Conservation (phyloP, 2,113 vertebrate genomes). For the Atherinomorus stipes region DNA sequence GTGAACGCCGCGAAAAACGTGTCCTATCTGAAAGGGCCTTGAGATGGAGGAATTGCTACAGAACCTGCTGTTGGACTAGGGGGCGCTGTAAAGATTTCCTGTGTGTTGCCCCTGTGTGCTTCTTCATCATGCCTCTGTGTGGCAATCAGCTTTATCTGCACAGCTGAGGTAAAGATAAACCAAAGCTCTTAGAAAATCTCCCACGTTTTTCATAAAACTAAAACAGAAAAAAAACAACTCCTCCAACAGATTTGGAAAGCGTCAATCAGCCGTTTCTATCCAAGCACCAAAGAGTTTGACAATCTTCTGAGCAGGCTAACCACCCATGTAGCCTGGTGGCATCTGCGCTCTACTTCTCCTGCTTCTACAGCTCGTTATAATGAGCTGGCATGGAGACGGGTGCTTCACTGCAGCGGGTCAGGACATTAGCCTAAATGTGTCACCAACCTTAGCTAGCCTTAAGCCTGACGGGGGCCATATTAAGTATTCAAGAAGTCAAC, state of each 20-base stretch:
- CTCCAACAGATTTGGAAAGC: constrained; percentile 29
- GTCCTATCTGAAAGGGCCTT: too few species aligned
- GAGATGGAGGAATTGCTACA: too few species aligned
- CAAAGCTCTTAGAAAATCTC: neutral
- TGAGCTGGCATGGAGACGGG: constrained; percentile 56
- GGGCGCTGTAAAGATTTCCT: neutral
- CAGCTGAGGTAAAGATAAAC: neutral
- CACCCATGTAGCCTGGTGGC: constrained; percentile 39
- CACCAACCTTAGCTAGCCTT: constrained; percentile 61
- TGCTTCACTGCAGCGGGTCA: constrained; percentile 37
- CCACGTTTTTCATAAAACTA: neutral
- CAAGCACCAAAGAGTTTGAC: constrained; percentile 18
- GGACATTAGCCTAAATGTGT: constrained; percentile 71
- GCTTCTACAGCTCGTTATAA: constrained; percentile 47
- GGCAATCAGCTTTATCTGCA: neutral
- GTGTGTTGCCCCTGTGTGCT: neutral
- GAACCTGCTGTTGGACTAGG: too few species aligned
- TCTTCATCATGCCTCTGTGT: too few species aligned
- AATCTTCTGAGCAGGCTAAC: constrained; percentile 43
- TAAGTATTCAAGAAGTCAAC: constrained; percentile 60
- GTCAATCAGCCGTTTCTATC: constrained; percentile 56
- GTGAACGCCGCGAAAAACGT: too few species aligned
- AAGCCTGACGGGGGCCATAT: constrained; percentile 55
- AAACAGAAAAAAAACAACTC: constrained; percentile 3
- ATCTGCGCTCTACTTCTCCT: constrained; percentile 57